A percentile compares a stretch with the other conserved stretches of the same genome.
Evolutionary conservation across 2,888 invertebrate genomes (phyloP).

Genomic region (Galerucella nymphaeae): DNA sequence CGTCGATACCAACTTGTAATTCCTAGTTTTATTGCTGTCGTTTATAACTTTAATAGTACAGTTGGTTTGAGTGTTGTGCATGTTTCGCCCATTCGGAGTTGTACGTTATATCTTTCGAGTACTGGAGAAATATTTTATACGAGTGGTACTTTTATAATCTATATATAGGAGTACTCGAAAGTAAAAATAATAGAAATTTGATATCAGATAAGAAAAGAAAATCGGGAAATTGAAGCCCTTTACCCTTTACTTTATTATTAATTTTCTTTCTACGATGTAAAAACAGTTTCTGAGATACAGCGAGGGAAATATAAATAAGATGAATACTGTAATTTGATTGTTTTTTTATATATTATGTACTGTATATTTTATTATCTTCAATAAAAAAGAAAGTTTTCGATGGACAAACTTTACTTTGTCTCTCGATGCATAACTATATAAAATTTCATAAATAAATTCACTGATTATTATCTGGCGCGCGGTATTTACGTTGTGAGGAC

Average conservation of each 20-base stretch:
- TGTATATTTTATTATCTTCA: too few relatives aligned
- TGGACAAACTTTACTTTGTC: neutral
- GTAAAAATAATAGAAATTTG: too few relatives aligned
- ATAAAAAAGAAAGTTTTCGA: too few relatives aligned
- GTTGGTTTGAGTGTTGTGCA: conserved; percentile 59
- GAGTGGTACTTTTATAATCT: neutral
- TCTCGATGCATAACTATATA: conserved; percentile 31
- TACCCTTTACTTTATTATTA: too few relatives aligned
- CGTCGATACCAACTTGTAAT: conserved; percentile 62
- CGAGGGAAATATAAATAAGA: too few relatives aligned
- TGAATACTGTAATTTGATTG: too few relatives aligned
- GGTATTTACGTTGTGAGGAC: conserved; percentile 41
- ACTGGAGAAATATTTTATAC: neutral
- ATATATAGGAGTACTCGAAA: too few relatives aligned
- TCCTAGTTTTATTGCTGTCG: conserved; percentile 61
- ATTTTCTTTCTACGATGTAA: too few relatives aligned
- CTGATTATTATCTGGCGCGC: conserved; percentile 32
- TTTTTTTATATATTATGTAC: too few relatives aligned
- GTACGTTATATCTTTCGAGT: conserved; percentile 45
- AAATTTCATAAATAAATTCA: conserved; percentile 38
- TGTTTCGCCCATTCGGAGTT: conserved; percentile 52
- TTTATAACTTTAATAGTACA: conserved; percentile 63
- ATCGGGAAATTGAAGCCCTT: too few relatives aligned
- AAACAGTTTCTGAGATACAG: too few relatives aligned
- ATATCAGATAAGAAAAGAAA: too few relatives aligned